phyloP scores from a whole-genome alignment of 2,113 vertebrate species.

The Lycaon pictus region DNA sequence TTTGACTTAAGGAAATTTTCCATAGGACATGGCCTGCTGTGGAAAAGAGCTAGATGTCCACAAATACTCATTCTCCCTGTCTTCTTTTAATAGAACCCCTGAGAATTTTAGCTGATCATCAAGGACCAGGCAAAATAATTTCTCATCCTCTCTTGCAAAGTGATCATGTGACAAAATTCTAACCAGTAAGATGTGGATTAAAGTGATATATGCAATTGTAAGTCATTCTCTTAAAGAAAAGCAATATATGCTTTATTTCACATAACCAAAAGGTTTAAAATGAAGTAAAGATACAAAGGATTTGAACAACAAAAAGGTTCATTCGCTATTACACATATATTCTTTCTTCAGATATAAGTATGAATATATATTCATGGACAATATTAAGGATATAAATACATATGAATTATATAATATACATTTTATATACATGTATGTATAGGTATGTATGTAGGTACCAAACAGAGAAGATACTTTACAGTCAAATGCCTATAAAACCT shows the following conservation, averaged over 20 bases:
- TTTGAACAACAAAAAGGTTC: not conserved
- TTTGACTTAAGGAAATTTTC: not conserved
- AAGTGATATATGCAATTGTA: not conserved
- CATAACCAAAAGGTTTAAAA: slow-evolving; percentile 16
- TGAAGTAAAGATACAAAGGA: not conserved
- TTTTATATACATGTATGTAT: not conserved
- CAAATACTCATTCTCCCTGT: not conserved
- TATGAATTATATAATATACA: not conserved
- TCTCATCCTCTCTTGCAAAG: not conserved
- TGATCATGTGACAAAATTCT: not conserved
- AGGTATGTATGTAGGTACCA: not conserved
- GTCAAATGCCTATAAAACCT: not conserved
- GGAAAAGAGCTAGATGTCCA: not conserved
- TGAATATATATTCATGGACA: not conserved
- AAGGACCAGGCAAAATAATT: not conserved
- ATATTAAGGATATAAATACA: not conserved
- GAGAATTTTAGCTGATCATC: not conserved
- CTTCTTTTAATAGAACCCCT: not conserved
- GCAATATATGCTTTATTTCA: not conserved
- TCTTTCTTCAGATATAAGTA: not conserved
- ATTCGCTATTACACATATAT: not conserved
- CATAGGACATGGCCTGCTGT: not conserved
- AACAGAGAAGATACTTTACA: not conserved
- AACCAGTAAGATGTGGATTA: not conserved
- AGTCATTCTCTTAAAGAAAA: not conserved